A percentile compares a stretch with the other conserved stretches of the same genome.
Evolutionary conservation across 2,888 invertebrate species (phyloP).

Genomic region (Napeogenes inachia): DNA sequence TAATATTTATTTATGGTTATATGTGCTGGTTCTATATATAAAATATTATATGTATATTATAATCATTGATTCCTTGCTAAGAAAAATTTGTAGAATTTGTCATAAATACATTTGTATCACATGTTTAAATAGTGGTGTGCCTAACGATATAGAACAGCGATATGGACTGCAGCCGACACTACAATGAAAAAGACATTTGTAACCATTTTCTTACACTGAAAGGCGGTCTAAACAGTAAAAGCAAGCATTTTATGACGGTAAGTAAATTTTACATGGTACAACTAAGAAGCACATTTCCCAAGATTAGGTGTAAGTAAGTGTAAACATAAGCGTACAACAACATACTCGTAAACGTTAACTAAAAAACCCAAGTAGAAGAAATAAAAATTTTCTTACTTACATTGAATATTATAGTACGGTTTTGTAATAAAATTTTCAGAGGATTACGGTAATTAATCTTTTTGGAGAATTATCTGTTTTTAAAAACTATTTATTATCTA

Average conservation of each 20-base stretch:
- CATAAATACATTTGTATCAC: too few species aligned
- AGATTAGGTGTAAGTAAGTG: slow-evolving; percentile 1
- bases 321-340: neutral
- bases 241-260: slow-evolving; percentile 29
- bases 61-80: too few species aligned
- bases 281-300: neutral
- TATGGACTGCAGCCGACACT: slow-evolving; percentile 24
- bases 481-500: too few species aligned
- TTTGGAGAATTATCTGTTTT: too few species aligned
- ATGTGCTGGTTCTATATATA: too few species aligned
- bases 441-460: too few species aligned
- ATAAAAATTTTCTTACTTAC: neutral
- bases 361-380: neutral
- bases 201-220: neutral
- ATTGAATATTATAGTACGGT: too few species aligned
- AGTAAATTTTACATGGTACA: slow-evolving; percentile 3
- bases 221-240: slow-evolving; percentile 19
- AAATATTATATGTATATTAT: too few species aligned
- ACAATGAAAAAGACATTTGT: slow-evolving; percentile 8
- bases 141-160: slow-evolving; percentile 28
- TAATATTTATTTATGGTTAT: too few species aligned
- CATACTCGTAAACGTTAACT: neutral
- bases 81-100: too few species aligned
- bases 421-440: too few species aligned
- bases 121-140: slow-evolving; percentile 20